A percentile compares a stretch with the other conserved stretches of the same genome.
Conservation (phyloP, 2,888 invertebrate species). For the Amphipoea oculea region DNA sequence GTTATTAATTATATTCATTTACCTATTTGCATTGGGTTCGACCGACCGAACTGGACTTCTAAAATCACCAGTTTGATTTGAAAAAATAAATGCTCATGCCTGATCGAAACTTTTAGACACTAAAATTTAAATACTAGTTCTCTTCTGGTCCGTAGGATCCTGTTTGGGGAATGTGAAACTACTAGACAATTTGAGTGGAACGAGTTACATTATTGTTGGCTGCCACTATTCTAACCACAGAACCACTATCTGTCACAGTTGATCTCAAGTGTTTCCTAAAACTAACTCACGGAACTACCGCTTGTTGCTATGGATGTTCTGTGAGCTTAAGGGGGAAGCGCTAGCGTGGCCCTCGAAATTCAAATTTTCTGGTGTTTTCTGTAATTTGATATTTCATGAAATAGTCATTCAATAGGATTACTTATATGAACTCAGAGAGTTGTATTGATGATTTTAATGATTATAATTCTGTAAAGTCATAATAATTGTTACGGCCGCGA, state of each 20-base stretch:
- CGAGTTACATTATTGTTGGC: conserved; percentile 31
- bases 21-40: background rate
- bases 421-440: too few species aligned
- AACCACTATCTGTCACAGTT: conserved; percentile 48
- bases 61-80: background rate
- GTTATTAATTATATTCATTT: background rate
- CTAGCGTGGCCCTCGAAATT: too few species aligned
- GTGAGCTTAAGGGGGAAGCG: background rate
- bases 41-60: background rate
- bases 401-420: too few species aligned
- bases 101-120: background rate
- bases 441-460: too few species aligned
- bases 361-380: too few species aligned
- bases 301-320: conserved; percentile 27
- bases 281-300: conserved; percentile 23
- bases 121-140: conserved; percentile 13
- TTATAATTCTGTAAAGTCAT: too few species aligned
- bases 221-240: conserved; percentile 7
- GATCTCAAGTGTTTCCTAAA: conserved; percentile 45
- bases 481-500: too few species aligned
- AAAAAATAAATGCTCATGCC: background rate
- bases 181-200: conserved; percentile 25
- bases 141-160: background rate
- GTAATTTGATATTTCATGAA: too few species aligned
- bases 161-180: conserved; percentile 41